Conservation (phyloP, 2,888 invertebrate species). For the Thalpophila matura region DNA sequence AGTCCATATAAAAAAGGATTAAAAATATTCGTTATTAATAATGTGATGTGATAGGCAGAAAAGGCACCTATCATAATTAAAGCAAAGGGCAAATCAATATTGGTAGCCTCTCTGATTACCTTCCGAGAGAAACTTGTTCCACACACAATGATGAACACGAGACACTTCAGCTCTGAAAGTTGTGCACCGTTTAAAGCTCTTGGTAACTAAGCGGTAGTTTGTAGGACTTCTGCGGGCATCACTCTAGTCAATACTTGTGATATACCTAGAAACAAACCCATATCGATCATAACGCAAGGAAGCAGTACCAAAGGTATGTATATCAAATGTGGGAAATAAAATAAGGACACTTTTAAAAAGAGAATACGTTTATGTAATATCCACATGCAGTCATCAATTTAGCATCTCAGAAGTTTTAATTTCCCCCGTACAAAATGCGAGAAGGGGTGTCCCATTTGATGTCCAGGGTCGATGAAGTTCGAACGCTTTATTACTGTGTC, state of each 20-base stretch:
- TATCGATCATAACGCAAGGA: constrained; percentile 7
- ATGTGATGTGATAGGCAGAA: neutral
- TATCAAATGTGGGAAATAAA: neutral
- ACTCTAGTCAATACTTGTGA: constrained; percentile 32
- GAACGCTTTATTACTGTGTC: constrained; percentile 91
- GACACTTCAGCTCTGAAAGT: constrained; percentile 67
- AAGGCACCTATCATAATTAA: constrained; percentile 1
- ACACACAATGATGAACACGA: constrained; percentile 68
- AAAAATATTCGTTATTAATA: neutral
- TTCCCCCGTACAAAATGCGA: constrained; percentile 83
- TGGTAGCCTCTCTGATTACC: constrained; percentile 47
- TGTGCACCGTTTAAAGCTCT: constrained; percentile 64
- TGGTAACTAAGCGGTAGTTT: constrained; percentile 72
- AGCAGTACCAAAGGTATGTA: neutral
- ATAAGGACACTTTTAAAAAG: neutral
- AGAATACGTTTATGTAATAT: constrained; percentile 4
- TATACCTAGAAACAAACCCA: constrained; percentile 24
- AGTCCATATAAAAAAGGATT: constrained; percentile 3
- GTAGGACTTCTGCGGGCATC: constrained; percentile 71
- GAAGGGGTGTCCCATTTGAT: constrained; percentile 88
- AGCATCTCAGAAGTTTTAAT: constrained; percentile 85
- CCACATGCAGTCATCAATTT: constrained; percentile 66
- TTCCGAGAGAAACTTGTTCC: constrained; percentile 64
- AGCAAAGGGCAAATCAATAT: constrained; percentile 50
- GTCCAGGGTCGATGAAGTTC: constrained; percentile 89